phyloP scores from a whole-genome alignment of 1,140 invertebrate species.

The Tribolium madens region DNA sequence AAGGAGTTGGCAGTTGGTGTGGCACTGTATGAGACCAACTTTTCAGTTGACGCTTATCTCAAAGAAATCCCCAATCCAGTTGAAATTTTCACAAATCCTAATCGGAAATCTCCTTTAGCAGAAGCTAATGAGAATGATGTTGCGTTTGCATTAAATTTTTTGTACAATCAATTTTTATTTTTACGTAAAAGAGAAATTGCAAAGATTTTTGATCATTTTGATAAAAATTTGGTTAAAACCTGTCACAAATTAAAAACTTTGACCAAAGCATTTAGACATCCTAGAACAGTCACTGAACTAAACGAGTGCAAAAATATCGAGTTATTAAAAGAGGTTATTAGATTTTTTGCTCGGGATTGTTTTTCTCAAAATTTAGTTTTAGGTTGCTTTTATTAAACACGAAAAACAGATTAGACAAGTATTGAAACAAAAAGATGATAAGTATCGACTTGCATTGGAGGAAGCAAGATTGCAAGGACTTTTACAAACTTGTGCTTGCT shows the following conservation, averaged over 20 bases:
- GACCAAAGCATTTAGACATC: conserved; percentile 56
- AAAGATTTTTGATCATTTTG: conserved; percentile 56
- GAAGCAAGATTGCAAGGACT: conserved; percentile 59
- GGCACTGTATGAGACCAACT: neutral
- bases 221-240: conserved; percentile 53
- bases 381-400: conserved; percentile 69
- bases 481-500: conserved; percentile 69
- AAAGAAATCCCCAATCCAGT: conserved; percentile 69
- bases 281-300: conserved; percentile 45
- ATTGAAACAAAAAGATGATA: conserved; percentile 59
- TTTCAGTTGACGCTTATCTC: neutral
- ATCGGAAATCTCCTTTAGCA: conserved; percentile 54
- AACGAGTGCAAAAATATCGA: conserved; percentile 61
- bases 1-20: neutral
- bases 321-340: conserved; percentile 66
- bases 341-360: neutral
- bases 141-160: conserved; percentile 61
- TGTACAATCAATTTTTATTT: conserved; percentile 60
- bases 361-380: conserved; percentile 34
- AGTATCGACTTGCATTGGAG: conserved; percentile 58
- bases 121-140: conserved; percentile 49
- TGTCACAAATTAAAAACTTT: conserved; percentile 52
- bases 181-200: conserved; percentile 56
- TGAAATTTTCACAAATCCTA: conserved; percentile 66
- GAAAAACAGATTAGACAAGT: conserved; percentile 65